A percentile compares a stretch with the other conserved stretches of the same genome.
Conservation (phyloP, 2,113 vertebrate genomes). For the Lonchura striata region DNA sequence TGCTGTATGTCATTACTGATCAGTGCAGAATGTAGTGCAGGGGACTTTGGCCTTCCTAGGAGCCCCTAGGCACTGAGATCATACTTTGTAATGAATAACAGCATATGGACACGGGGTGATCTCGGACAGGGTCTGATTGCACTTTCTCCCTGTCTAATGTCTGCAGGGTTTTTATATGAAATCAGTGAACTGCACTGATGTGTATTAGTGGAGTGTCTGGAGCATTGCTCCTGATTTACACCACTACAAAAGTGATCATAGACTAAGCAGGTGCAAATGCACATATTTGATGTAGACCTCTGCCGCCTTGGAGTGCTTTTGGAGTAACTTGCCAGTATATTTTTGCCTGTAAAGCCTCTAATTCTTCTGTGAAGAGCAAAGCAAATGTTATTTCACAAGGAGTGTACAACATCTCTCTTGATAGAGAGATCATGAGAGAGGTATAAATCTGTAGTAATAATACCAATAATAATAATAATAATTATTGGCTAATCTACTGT, state of each 20-base stretch:
- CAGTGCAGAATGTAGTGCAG: neutral
- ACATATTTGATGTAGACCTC: neutral
- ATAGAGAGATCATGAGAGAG: neutral
- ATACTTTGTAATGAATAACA: slow-evolving; percentile 23
- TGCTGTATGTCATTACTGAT: slow-evolving; percentile 16
- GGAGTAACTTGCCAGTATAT: neutral
- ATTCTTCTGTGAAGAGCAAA: slow-evolving; percentile 7
- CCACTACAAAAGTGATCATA: neutral
- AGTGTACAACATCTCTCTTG: neutral
- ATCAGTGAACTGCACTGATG: slow-evolving; percentile 7
- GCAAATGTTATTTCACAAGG: neutral
- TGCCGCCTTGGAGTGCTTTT: neutral
- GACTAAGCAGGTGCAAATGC: neutral
- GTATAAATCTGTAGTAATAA: neutral
- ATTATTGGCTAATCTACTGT: slow-evolving; percentile 25
- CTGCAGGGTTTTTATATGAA: neutral
- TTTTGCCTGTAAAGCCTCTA: neutral
- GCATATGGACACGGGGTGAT: neutral
- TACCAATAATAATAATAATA: slow-evolving; percentile 23
- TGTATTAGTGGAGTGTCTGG: neutral
- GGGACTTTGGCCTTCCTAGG: slow-evolving; percentile 6
- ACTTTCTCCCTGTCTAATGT: neutral
- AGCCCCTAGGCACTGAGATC: slow-evolving; percentile 17
- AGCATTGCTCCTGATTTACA: neutral
- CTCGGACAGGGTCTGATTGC: neutral